These are phyloP conservation scores for Pterois miles DNA, from an alignment of 2,797 vertebrate species.

Conservation along the genomic window DNA sequence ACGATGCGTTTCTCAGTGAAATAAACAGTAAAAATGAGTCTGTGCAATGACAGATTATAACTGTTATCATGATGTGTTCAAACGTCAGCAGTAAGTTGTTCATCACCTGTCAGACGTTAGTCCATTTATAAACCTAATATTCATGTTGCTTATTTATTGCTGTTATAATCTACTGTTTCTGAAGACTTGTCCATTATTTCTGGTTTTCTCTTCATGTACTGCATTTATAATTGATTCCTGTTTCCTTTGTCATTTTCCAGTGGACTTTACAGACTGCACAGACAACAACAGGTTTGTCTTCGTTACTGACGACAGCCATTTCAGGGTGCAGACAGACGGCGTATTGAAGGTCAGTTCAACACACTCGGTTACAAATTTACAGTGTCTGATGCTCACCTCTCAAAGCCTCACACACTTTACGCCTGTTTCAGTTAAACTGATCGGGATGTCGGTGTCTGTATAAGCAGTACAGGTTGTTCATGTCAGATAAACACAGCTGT, in stretches of 20 bases:
- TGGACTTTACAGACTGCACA: slow-evolving; percentile 74
- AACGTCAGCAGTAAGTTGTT: too few species aligned
- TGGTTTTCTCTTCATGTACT: neutral
- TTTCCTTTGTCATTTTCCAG: slow-evolving; percentile 51
- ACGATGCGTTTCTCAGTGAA: too few species aligned
- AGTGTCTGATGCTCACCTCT: neutral
- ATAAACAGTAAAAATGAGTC: too few species aligned
- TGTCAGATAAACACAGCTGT: neutral
- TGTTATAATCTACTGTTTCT: neutral
- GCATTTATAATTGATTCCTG: neutral
- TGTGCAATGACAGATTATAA: too few species aligned
- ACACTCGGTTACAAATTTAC: neutral
- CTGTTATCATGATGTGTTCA: too few species aligned
- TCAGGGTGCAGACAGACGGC: slow-evolving; percentile 67
- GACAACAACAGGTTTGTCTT: slow-evolving; percentile 39
- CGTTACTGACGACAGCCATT: slow-evolving; percentile 47
- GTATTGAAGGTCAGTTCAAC: slow-evolving; percentile 55
- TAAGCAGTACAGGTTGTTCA: neutral
- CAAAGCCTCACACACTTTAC: neutral
- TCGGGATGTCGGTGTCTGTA: neutral
- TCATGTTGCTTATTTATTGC: too few species aligned
- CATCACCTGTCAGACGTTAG: too few species aligned
- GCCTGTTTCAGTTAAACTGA: neutral
- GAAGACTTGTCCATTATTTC: neutral
- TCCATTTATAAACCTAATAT: too few species aligned